These are phyloP conservation scores for Geococcyx californianus DNA, from an alignment of 2,113 vertebrate genomes.

Conservation along the genomic window DNA sequence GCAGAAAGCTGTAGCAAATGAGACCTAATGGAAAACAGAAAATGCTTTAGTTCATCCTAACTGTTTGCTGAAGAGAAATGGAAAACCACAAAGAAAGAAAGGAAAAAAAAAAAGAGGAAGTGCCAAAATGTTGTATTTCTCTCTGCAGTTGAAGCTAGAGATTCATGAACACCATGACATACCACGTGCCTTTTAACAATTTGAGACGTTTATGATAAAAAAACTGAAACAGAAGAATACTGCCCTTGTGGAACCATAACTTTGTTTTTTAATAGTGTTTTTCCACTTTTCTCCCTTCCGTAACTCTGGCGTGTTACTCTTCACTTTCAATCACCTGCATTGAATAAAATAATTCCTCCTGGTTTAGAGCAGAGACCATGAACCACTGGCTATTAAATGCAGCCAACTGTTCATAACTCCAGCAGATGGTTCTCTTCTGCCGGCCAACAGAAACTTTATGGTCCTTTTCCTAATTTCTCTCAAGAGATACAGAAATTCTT, in stretches of 20 bases:
- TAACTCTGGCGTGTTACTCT: not conserved
- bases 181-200: not conserved
- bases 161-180: not conserved
- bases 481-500: slow-evolving; percentile 12
- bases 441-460: slow-evolving; percentile 52
- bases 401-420: slow-evolving; percentile 19
- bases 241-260: not conserved
- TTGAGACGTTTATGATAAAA: slow-evolving; percentile 5
- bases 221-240: not conserved
- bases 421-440: slow-evolving; percentile 60
- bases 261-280: not conserved
- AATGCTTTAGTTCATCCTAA: slow-evolving; percentile 70
- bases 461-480: slow-evolving; percentile 28
- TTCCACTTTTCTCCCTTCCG: not conserved
- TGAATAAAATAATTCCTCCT: slow-evolving; percentile 4
- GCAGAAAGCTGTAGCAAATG: slow-evolving; percentile 84
- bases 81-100: slow-evolving; percentile 57
- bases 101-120: slow-evolving; percentile 36
- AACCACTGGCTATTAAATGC: slow-evolving; percentile 20
- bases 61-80: slow-evolving; percentile 64
- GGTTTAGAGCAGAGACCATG: not conserved
- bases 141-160: slow-evolving; percentile 2
- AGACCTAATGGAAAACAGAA: slow-evolving; percentile 83
- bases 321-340: not conserved
- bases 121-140: slow-evolving; percentile 13